Percentiles rank a stretch among this genome's conserved stretches.
phyloP scores from a whole-genome alignment of 2,113 vertebrate genomes.

The Meleagris gallopavo region DNA sequence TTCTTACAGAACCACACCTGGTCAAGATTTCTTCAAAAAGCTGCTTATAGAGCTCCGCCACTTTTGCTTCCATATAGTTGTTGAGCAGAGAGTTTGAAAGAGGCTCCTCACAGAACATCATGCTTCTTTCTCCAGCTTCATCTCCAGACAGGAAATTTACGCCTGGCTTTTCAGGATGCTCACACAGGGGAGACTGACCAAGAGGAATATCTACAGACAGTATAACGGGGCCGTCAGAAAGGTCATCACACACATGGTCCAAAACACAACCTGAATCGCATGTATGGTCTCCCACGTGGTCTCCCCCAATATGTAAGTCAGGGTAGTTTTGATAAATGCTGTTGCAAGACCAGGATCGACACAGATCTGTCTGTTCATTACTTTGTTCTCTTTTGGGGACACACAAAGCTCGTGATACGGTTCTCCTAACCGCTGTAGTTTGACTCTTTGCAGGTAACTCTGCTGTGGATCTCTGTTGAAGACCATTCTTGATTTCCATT shows the following conservation, averaged over 20 bases:
- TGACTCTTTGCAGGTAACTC: neutral
- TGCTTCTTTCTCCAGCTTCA: slow-evolving; percentile 80
- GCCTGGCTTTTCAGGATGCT: neutral
- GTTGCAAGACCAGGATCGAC: slow-evolving; percentile 70
- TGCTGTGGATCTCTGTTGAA: neutral
- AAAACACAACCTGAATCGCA: slow-evolving; percentile 71
- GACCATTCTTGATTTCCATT: neutral
- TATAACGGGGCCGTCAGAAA: slow-evolving; percentile 61
- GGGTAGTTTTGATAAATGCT: slow-evolving; percentile 87
- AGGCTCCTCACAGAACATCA: slow-evolving; percentile 75
- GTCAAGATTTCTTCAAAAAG: slow-evolving; percentile 88
- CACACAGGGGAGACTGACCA: neutral
- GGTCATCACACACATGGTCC: slow-evolving; percentile 30
- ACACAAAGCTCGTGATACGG: slow-evolving; percentile 22
- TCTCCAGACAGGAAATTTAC: slow-evolving; percentile 2
- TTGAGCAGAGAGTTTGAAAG: slow-evolving; percentile 89
- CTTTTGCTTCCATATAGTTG: slow-evolving; percentile 85
- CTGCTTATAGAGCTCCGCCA: slow-evolving; percentile 89
- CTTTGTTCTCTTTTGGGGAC: slow-evolving; percentile 67
- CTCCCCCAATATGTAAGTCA: slow-evolving; percentile 80
- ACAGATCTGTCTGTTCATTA: slow-evolving; percentile 60
- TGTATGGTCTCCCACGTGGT: slow-evolving; percentile 58
- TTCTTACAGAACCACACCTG: slow-evolving; percentile 80
- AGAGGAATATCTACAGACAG: slow-evolving; percentile 69
- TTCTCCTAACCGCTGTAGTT: neutral